phyloP scores from a whole-genome alignment of 2,888 invertebrate species.

The Lepidonotus clava region DNA sequence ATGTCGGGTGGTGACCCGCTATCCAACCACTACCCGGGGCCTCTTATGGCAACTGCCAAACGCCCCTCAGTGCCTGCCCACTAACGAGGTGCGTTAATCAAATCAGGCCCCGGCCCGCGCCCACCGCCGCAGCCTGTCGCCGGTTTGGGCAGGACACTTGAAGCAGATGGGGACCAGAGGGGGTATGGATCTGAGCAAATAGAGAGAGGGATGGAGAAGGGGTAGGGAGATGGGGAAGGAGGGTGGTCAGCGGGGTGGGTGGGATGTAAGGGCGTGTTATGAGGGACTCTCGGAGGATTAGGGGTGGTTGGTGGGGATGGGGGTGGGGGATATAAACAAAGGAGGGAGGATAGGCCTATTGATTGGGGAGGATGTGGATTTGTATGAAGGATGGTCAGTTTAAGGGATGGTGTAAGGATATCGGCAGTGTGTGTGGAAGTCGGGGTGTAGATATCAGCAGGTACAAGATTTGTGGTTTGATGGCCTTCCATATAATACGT shows the following conservation, averaged over 20 bases:
- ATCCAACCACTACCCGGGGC: too few species aligned
- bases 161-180: not conserved
- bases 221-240: not conserved
- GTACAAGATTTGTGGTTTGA: too few species aligned
- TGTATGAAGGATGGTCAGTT: not conserved
- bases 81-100: conserved; percentile 21
- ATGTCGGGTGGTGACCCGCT: too few species aligned
- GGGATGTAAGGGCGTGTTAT: not conserved
- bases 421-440: too few species aligned
- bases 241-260: not conserved
- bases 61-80: too few species aligned
- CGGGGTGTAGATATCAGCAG: too few species aligned
- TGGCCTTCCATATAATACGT: too few species aligned
- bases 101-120: not conserved
- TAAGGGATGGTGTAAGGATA: too few species aligned
- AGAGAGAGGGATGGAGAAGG: not conserved
- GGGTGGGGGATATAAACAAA: not conserved
- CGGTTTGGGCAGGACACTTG: not conserved
- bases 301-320: not conserved
- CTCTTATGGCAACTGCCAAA: too few species aligned
- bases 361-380: not conserved
- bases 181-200: not conserved
- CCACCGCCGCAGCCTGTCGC: not conserved
- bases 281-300: not conserved
- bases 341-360: not conserved